Conservation (phyloP, 2,888 invertebrate genomes). For the Torymus aiolomorphi region DNA sequence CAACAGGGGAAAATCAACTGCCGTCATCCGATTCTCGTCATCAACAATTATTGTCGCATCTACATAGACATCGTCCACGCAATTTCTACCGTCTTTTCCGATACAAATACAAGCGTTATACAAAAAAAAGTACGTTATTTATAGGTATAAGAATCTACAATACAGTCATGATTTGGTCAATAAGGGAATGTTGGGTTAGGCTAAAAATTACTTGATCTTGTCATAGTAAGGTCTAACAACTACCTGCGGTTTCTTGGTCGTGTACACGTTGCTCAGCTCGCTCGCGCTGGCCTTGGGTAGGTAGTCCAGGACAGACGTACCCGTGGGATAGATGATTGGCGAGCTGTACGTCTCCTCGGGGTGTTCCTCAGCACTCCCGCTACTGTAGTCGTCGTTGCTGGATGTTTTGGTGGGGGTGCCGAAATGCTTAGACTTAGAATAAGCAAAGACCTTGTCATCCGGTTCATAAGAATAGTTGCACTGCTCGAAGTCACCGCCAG, state of each 20-base stretch:
- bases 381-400: slow-evolving; percentile 38
- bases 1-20: not conserved
- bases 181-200: not conserved
- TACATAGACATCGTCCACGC: too few species aligned
- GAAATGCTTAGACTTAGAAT: slow-evolving; percentile 68
- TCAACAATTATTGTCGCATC: too few species aligned
- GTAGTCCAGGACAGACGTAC: slow-evolving; percentile 47
- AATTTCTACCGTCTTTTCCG: too few species aligned
- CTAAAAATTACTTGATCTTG: not conserved
- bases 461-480: slow-evolving; percentile 88
- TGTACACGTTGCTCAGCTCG: slow-evolving; percentile 15
- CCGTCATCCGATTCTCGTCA: too few species aligned
- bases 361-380: slow-evolving; percentile 32
- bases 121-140: not conserved
- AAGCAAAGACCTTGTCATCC: slow-evolving; percentile 79
- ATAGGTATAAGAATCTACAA: not conserved
- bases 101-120: too few species aligned
- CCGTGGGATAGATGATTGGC: slow-evolving; percentile 48
- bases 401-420: slow-evolving; percentile 62
- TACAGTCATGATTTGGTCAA: not conserved
- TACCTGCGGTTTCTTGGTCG: slow-evolving; percentile 48
- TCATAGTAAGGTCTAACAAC: slow-evolving; percentile 1
- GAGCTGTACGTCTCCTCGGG: slow-evolving; percentile 46
- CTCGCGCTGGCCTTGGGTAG: slow-evolving; percentile 46
- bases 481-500: slow-evolving; percentile 86